Evolutionary conservation across 2,113 vertebrate genomes (phyloP).

Genomic region (Girardinichthys multiradiatus): DNA sequence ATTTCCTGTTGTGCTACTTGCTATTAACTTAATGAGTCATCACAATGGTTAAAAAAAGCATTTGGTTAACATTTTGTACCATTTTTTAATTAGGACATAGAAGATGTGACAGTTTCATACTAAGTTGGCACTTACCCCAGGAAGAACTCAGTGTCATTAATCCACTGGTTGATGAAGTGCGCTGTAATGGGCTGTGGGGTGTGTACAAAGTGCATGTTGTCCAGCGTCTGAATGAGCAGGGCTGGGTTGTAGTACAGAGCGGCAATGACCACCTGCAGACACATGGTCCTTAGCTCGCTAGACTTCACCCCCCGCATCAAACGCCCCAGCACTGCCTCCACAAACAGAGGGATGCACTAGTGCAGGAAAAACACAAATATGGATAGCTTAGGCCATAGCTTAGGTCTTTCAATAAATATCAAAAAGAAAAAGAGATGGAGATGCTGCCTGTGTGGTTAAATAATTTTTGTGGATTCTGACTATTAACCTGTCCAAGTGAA

Average conservation of each 20-base stretch:
- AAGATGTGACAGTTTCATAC: too few species aligned
- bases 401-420: neutral
- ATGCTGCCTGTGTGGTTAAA: too few species aligned
- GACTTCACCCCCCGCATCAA: slow-evolving; percentile 94
- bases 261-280: slow-evolving; percentile 95
- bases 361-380: neutral
- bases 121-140: slow-evolving; percentile 80
- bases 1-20: too few species aligned
- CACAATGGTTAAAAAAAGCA: too few species aligned
- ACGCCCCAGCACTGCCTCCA: slow-evolving; percentile 93
- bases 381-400: neutral
- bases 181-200: slow-evolving; percentile 92
- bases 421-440: too few species aligned
- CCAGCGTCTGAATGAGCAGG: slow-evolving; percentile 91
- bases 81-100: too few species aligned
- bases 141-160: slow-evolving; percentile 97
- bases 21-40: too few species aligned
- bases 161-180: slow-evolving; percentile 99
- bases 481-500: too few species aligned
- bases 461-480: too few species aligned
- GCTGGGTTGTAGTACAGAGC: slow-evolving; percentile 94
- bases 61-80: too few species aligned
- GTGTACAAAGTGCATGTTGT: slow-evolving; percentile 91
- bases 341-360: slow-evolving; percentile 94
- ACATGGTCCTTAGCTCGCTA: slow-evolving; percentile 94